These are phyloP conservation scores for Halesus radiatus DNA, from an alignment of 1,140 invertebrate species.

Conservation along the genomic window DNA sequence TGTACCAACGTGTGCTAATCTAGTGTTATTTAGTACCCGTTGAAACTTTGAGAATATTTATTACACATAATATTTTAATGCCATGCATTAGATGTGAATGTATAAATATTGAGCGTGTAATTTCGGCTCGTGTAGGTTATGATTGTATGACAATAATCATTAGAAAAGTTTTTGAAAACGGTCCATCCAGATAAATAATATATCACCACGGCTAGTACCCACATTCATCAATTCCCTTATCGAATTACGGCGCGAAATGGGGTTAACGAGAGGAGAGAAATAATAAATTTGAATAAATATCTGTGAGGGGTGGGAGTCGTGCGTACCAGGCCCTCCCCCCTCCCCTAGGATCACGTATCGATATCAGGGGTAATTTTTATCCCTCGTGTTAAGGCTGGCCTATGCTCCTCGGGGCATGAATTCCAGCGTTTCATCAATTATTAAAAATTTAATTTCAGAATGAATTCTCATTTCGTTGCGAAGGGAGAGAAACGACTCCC, in stretches of 20 bases:
- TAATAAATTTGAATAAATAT: constrained; percentile 45
- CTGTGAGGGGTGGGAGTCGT: constrained; percentile 7
- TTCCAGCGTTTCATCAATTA: constrained; percentile 55
- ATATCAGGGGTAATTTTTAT: constrained; percentile 55
- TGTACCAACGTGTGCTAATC: too few relatives aligned
- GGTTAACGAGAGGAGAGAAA: constrained; percentile 41
- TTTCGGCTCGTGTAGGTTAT: neutral
- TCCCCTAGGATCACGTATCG: constrained; percentile 45
- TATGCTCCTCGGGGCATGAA: constrained; percentile 25
- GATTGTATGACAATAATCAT: neutral
- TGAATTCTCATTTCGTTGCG: constrained; percentile 40
- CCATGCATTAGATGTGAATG: too few relatives aligned
- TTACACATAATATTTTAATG: too few relatives aligned
- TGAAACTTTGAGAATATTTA: too few relatives aligned
- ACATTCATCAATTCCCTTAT: constrained; percentile 42
- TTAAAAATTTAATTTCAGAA: constrained; percentile 56
- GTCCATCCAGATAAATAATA: constrained; percentile 32
- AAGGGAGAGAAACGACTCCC: neutral
- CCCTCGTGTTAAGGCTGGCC: constrained; percentile 50
- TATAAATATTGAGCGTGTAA: too few relatives aligned
- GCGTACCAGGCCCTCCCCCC: neutral
- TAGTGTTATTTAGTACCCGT: too few relatives aligned
- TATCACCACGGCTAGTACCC: constrained; percentile 31
- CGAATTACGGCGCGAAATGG: constrained; percentile 37
- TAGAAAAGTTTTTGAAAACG: constrained; percentile 29